Evolutionary conservation across 2,888 invertebrate species (phyloP).

Genomic region (Tethea ocularis): DNA sequence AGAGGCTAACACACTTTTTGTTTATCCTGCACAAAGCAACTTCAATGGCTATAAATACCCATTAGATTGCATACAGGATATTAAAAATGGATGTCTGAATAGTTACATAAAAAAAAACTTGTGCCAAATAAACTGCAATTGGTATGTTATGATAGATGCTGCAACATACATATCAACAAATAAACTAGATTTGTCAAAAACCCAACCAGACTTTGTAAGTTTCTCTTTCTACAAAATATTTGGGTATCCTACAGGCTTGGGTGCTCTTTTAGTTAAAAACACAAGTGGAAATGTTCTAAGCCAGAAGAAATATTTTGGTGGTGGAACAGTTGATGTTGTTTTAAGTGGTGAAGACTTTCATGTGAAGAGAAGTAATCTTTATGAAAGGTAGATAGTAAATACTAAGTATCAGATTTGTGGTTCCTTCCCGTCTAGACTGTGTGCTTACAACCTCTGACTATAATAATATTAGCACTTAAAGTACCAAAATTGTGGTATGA

Average conservation of each 20-base stretch:
- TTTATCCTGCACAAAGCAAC: slow-evolving; percentile 96
- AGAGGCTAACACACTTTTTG: slow-evolving; percentile 85
- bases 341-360: slow-evolving; percentile 89
- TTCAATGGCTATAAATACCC: slow-evolving; percentile 97
- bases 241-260: slow-evolving; percentile 96
- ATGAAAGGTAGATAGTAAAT: slow-evolving; percentile 87
- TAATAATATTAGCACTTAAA: too few species aligned
- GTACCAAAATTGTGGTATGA: too few species aligned
- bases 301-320: slow-evolving; percentile 92
- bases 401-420: too few species aligned
- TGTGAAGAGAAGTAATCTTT: slow-evolving; percentile 86
- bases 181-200: slow-evolving; percentile 87
- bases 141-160: slow-evolving; percentile 94
- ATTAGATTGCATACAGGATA: slow-evolving; percentile 86
- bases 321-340: slow-evolving; percentile 95
- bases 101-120: slow-evolving; percentile 59
- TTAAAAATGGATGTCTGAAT: slow-evolving; percentile 85
- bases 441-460: too few species aligned
- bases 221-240: slow-evolving; percentile 99
- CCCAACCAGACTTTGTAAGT: slow-evolving; percentile 94
- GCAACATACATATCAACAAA: slow-evolving; percentile 92
- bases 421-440: too few species aligned
- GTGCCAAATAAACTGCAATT: slow-evolving; percentile 74
- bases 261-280: slow-evolving; percentile 92
- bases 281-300: slow-evolving; percentile 83